Base-by-base conservation (phyloP, 2,113 vertebrate species). In the Talpa occidentalis region DNA sequence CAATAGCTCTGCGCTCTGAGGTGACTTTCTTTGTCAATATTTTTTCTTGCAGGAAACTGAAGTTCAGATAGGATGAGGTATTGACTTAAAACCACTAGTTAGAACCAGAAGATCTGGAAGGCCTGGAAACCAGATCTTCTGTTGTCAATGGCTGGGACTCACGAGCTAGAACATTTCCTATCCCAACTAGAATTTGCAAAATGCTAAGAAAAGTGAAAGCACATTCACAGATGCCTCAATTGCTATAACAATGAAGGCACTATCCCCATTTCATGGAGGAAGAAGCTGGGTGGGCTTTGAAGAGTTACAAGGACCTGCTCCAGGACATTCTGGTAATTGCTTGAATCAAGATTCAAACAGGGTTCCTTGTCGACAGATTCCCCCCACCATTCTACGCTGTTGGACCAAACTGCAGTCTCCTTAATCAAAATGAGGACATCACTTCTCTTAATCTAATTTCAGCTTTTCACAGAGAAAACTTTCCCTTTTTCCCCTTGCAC, bases 11-110 rank as follows among this genome's bases (percentile, higher is more conserved):
- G 42, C 17, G 52, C 52, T 93, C 42, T 37, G 35, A 81, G 37
- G 72, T 88, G 69, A 88, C 80, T 91, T 95, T 70, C 44, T 86
- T 69, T 81, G 76, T 87, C 62, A 84, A 17, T 49, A 77, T 76
- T 94, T 85, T 88, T 80, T 67, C 76, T 22, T 44, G 2, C 4
- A 62, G 66, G 64, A 91, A 94, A 92, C 72, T 44, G 54, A 54
- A 37, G 47, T 64, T 77, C 80, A 74, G 73, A n/a, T 7, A 87
- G 47, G 37, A 37, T 80, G 70, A 91, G 19, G 1, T 42, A 40
- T 70, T 64, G 47, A 6, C 22, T 88, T 87, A 35, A 74, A 78
- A 44, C 5, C 72, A 60, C 32, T 44, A 11, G 24, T 73, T 54
- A 76, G 79, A 40, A 30, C 19, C 35, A 19, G 35, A 56, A 35